A percentile compares a stretch with the other conserved stretches of the same genome.
Evolutionary conservation across 2,888 invertebrate species (phyloP).

Genomic region (Synanthedon vespiformis): DNA sequence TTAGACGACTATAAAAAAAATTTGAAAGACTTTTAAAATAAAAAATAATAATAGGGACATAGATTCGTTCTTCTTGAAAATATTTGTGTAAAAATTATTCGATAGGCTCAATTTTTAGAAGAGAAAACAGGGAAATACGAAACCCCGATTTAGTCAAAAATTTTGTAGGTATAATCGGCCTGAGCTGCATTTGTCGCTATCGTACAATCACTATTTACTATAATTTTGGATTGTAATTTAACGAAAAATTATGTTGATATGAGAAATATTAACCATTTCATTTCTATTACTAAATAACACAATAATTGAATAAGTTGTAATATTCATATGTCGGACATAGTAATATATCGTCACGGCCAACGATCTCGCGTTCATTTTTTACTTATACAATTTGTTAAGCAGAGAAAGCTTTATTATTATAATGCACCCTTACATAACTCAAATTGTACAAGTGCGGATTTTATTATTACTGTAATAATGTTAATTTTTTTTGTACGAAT

Average conservation of each 20-base stretch:
- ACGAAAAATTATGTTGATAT: not conserved
- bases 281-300: not conserved
- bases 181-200: too few species aligned
- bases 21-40: too few species aligned
- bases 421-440: not conserved
- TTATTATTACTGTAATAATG: not conserved
- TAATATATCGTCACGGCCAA: constrained; percentile 44
- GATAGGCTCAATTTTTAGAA: too few species aligned
- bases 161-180: too few species aligned
- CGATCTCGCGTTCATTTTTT: constrained; percentile 35
- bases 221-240: too few species aligned
- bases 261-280: not conserved
- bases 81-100: too few species aligned
- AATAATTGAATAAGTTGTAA: constrained; percentile 19
- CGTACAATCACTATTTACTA: too few species aligned
- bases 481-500: not conserved
- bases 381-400: constrained; percentile 31
- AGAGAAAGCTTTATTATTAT: constrained; percentile 41
- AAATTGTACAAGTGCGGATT: not conserved
- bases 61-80: too few species aligned
- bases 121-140: too few species aligned
- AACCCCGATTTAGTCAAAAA: too few species aligned
- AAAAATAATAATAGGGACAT: too few species aligned
- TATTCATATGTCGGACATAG: constrained; percentile 20
- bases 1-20: too few species aligned